Evolutionary conservation across 2,888 invertebrate genomes (phyloP).

Genomic region (Aethes cnicana): DNA sequence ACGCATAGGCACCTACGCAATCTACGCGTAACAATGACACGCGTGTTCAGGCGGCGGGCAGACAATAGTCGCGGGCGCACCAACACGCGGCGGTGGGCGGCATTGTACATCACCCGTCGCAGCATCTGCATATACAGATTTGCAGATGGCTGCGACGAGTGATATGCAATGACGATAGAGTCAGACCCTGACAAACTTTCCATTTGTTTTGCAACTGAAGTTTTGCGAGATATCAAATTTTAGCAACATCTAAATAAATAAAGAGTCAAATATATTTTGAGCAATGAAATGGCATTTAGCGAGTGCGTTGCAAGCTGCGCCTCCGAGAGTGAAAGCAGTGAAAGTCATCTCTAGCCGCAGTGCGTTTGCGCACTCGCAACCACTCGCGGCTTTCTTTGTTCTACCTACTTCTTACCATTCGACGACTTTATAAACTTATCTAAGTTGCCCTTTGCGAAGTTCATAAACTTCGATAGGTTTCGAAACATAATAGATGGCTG

Average conservation of each 20-base stretch:
- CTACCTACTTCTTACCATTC: slow-evolving; percentile 37
- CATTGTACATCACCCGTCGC: slow-evolving; percentile 73
- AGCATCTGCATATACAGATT: slow-evolving; percentile 55
- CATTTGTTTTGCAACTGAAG: slow-evolving; percentile 73
- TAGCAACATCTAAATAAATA: slow-evolving; percentile 72
- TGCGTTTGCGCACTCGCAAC: slow-evolving; percentile 39
- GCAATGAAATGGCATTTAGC: slow-evolving; percentile 48
- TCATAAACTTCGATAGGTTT: no score
- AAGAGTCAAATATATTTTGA: slow-evolving; percentile 60
- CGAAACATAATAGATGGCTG: no score
- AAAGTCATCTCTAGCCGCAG: slow-evolving; percentile 58
- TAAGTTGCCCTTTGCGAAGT: no score
- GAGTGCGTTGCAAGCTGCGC: slow-evolving; percentile 50
- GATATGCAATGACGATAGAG: no score
- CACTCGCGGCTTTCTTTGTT: slow-evolving; percentile 47
- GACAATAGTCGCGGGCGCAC: slow-evolving; percentile 65
- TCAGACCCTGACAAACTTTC: slow-evolving; percentile 67
- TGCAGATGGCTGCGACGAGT: no score
- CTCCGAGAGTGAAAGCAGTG: slow-evolving; percentile 76
- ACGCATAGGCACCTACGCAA: slow-evolving; percentile 6
- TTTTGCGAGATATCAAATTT: slow-evolving; percentile 68
- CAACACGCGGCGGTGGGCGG: slow-evolving; percentile 71
- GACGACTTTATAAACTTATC: background rate
- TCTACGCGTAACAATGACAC: slow-evolving; percentile 45
- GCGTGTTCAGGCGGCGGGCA: slow-evolving; percentile 36